Conservation (phyloP, 30 jellyfish, hydroid and myxozoan genomes). For the Hydra vulgaris region DNA sequence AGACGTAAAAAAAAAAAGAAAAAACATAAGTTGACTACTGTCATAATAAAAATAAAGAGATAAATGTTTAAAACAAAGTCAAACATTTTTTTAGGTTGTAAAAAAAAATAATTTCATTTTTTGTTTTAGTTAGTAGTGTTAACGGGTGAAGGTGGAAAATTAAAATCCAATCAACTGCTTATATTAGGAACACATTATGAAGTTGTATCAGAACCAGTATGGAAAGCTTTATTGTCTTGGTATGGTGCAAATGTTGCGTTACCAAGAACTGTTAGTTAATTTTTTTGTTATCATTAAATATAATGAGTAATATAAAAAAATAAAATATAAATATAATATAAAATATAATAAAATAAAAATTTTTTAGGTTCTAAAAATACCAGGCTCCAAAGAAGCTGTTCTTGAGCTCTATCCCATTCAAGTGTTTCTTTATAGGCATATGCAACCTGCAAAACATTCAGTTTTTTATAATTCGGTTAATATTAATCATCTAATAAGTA, state of each 20-base stretch:
- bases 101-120: too few species aligned
- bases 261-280: constrained; percentile 63
- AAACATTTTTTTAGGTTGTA: too few species aligned
- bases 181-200: constrained; percentile 56
- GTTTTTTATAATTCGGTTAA: constrained; percentile 68
- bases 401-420: constrained; percentile 80
- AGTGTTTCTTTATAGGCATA: constrained; percentile 58
- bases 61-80: too few species aligned
- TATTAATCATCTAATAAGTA: constrained; percentile 37
- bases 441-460: constrained; percentile 48
- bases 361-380: neutral
- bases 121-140: constrained; percentile 32
- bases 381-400: constrained; percentile 12
- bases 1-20: too few species aligned
- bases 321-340: too few species aligned
- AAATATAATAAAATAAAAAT: neutral
- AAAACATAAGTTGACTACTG: too few species aligned
- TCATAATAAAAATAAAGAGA: too few species aligned
- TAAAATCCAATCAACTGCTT: constrained; percentile 31
- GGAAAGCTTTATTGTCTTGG: constrained; percentile 83
- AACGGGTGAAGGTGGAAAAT: constrained; percentile 93
- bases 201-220: constrained; percentile 76
- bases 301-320: neutral
- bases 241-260: constrained; percentile 71
- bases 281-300: neutral